Conservation (phyloP, 2,113 vertebrate genomes). For the Pagrus major region DNA sequence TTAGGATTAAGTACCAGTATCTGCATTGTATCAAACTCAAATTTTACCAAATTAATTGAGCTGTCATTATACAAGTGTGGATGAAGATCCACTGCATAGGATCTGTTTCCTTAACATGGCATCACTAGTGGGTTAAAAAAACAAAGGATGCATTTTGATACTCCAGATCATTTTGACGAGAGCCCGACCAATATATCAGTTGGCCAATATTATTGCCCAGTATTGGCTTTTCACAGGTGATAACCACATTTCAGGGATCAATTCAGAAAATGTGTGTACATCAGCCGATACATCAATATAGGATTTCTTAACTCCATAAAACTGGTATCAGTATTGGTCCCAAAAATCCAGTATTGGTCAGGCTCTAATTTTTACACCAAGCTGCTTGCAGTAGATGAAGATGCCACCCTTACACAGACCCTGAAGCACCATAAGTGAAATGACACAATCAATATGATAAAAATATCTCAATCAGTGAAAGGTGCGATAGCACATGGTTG, state of each 20-base stretch:
- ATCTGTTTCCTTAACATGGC: too few relatives aligned
- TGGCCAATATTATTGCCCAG: too few relatives aligned
- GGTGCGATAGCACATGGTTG: neutral
- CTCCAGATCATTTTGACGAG: neutral
- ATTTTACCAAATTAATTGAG: constrained; percentile 3
- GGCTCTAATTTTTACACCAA: too few relatives aligned
- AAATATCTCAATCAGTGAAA: neutral
- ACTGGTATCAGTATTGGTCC: too few relatives aligned
- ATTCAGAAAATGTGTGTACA: too few relatives aligned
- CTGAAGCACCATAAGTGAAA: neutral
- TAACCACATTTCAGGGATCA: too few relatives aligned
- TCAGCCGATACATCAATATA: too few relatives aligned
- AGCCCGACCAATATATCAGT: too few relatives aligned
- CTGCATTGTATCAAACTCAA: constrained; percentile 1
- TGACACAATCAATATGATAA: neutral
- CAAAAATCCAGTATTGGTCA: too few relatives aligned
- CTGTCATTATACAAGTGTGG: constrained; percentile 7
- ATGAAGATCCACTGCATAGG: neutral
- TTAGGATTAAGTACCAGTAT: neutral
- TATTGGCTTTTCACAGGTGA: too few relatives aligned
- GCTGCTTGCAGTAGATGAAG: constrained; percentile 2
- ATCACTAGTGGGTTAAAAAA: neutral
- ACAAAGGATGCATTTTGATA: constrained; percentile 4
- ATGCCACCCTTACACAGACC: constrained; percentile 1
- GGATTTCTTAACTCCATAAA: too few relatives aligned